phyloP scores from a whole-genome alignment of 2,888 invertebrate species.

The Argyresthia goedartella region DNA sequence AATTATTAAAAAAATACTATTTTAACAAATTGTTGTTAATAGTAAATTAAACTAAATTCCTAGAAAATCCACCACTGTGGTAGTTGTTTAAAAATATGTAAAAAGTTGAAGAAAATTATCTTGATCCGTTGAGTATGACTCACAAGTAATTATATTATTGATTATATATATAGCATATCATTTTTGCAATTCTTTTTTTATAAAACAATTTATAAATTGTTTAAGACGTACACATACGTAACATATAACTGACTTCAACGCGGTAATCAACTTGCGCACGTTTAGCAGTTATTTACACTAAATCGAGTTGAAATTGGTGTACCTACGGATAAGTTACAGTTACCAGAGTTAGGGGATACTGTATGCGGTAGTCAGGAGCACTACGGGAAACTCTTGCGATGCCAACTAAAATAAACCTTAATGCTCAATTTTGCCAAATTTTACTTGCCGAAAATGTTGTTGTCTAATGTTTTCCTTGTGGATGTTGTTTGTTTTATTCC shows the following conservation, averaged over 20 bases:
- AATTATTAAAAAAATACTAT: conserved; percentile 56
- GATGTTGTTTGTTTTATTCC: conserved; percentile 28
- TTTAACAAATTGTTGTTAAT: conserved; percentile 68
- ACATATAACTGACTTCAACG: conserved; percentile 15
- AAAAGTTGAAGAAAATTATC: neutral
- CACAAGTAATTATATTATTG: neutral
- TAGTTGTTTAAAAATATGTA: conserved; percentile 3
- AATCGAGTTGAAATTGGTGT: conserved; percentile 29
- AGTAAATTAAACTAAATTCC: conserved; percentile 41
- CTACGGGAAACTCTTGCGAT: conserved; percentile 49
- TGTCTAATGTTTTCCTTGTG: conserved; percentile 1
- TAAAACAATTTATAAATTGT: neutral
- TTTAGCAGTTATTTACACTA: conserved; percentile 24
- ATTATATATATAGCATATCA: conserved; percentile 5
- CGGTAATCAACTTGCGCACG: conserved; percentile 23
- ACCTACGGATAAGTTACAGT: conserved; percentile 57
- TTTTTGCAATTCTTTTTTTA: conserved; percentile 3
- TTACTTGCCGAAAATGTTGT: conserved; percentile 28
- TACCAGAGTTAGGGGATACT: conserved; percentile 62
- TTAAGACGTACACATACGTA: conserved; percentile 3
- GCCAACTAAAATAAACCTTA: conserved; percentile 51
- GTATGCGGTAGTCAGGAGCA: conserved; percentile 42
- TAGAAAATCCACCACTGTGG: conserved; percentile 46
- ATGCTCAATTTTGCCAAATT: conserved; percentile 72
- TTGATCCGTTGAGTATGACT: neutral